These are phyloP conservation scores for Nebria ingens DNA, from an alignment of 1,140 invertebrate genomes.

Conservation along the genomic window DNA sequence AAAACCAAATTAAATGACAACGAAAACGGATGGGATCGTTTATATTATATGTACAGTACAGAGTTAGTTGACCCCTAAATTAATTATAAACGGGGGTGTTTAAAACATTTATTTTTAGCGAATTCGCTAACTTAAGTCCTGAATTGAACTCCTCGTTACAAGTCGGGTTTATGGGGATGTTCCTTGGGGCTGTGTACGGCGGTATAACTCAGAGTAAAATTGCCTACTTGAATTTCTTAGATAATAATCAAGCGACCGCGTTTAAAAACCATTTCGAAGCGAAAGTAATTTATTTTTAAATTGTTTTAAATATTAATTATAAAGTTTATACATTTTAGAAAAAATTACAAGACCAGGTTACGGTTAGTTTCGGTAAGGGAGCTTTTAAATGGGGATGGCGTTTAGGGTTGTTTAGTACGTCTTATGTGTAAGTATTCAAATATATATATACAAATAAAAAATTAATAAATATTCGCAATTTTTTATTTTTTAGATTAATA, in stretches of 20 bases:
- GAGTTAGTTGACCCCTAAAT: constrained; percentile 16
- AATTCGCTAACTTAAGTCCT: constrained; percentile 43
- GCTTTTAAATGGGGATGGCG: constrained; percentile 54
- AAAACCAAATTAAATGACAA: not conserved
- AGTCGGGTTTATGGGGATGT: constrained; percentile 39
- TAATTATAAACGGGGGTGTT: constrained; percentile 9
- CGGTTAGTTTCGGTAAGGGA: constrained; percentile 53
- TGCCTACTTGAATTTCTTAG: constrained; percentile 56
- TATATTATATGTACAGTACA: constrained; percentile 15
- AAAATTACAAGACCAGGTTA: constrained; percentile 54
- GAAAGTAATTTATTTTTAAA: constrained; percentile 39
- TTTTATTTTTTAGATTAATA: constrained; percentile 39
- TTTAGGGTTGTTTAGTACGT: constrained; percentile 47
- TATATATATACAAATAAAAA: constrained; percentile 8
- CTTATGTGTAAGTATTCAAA: constrained; percentile 46
- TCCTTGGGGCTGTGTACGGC: constrained; percentile 50
- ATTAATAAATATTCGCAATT: constrained; percentile 7
- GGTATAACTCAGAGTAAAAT: constrained; percentile 44
- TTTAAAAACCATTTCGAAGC: constrained; percentile 56
- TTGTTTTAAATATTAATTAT: constrained; percentile 7
- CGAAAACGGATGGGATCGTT: constrained; percentile 16
- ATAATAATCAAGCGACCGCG: constrained; percentile 57
- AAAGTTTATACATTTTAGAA: constrained; percentile 32
- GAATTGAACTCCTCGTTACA: constrained; percentile 49
- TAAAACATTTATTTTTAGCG: constrained; percentile 36